Percentiles rank a stretch among this genome's conserved stretches.
Conservation (phyloP, 2,888 invertebrate genomes). For the Lycia hirtaria region DNA sequence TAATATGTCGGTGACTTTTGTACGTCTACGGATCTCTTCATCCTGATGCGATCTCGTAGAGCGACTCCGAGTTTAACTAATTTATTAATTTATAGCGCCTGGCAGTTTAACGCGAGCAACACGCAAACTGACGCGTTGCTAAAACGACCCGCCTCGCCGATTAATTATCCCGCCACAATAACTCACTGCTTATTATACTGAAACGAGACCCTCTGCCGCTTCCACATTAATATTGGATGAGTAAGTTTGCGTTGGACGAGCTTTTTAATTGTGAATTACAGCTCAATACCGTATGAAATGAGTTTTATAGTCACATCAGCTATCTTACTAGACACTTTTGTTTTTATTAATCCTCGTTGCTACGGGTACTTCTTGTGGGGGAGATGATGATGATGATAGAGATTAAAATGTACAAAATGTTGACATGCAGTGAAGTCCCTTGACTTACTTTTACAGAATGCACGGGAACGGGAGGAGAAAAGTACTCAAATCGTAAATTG, state of each 20-base stretch:
- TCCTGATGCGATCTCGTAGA: too few species aligned
- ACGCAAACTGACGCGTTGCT: constrained; percentile 14
- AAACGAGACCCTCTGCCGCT: constrained; percentile 16
- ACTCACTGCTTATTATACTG: constrained; percentile 32
- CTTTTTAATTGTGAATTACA: background rate
- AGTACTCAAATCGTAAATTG: too few species aligned
- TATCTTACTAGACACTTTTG: background rate
- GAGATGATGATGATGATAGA: too few species aligned
- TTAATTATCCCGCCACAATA: constrained; percentile 26
- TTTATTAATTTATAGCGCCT: background rate
- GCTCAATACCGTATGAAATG: background rate
- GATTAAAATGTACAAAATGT: too few species aligned
- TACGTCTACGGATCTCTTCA: too few species aligned
- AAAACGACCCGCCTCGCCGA: constrained; percentile 21
- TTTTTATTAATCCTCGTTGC: too few species aligned
- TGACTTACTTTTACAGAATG: too few species aligned
- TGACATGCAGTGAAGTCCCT: too few species aligned
- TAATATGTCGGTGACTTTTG: too few species aligned
- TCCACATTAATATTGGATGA: constrained; percentile 14
- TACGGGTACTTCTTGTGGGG: too few species aligned
- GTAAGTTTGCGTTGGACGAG: background rate
- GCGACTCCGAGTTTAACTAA: too few species aligned
- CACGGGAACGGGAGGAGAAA: too few species aligned
- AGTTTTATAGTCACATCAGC: background rate
- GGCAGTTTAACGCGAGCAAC: background rate